Base-by-base conservation (phyloP, 1,140 invertebrate genomes). In the Micrasema longulum region DNA sequence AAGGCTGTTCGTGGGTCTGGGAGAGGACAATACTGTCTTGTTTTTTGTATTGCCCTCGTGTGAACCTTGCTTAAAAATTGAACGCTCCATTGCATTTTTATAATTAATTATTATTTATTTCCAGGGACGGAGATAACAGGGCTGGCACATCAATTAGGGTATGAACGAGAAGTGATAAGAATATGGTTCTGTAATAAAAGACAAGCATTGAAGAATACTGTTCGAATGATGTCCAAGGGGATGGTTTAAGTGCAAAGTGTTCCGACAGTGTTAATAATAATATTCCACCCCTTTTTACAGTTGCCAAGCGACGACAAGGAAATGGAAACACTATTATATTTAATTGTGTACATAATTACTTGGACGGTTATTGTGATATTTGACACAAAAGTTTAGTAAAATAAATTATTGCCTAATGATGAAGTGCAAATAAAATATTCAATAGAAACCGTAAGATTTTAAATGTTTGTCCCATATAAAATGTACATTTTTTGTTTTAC, bases 111-210 rank as follows among this genome's bases (percentile, higher is more conserved):
- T 22, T 2, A 18, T 22, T 48, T 7, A 20, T 47, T 87, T 87
- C 18, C 84, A 96, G 97, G 96, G 76, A 96, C 95, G 66, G 97
- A 98, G 87, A 98, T 99, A 82, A 98, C 96, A 22, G 93, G 94
- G 18, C 84, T 99, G 63, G 95, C 97, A 22, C 94, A 97, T 79
- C 94, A 97, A 80, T 85, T 99, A 31, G 96, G 96, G 69, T 98
- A 98, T 83, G 97, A 99, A 79, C 87, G 97, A 66, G 97, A 99
- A 88, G 97, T 99, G 14, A 98, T 99, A 79, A 88, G 97, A 82
- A 98, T 99, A 84, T 99, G 97, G 97, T 99, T 99, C 84, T 99
- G 97, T 84, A 99, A 99, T 85, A 99, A 98, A 85, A 88, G 97
- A 73, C 97, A 99, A 84, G 96, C 96, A 0, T 85, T 98, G 41